phyloP scores from a whole-genome alignment of 2,888 invertebrate species.

The Conistra vaccinii region DNA sequence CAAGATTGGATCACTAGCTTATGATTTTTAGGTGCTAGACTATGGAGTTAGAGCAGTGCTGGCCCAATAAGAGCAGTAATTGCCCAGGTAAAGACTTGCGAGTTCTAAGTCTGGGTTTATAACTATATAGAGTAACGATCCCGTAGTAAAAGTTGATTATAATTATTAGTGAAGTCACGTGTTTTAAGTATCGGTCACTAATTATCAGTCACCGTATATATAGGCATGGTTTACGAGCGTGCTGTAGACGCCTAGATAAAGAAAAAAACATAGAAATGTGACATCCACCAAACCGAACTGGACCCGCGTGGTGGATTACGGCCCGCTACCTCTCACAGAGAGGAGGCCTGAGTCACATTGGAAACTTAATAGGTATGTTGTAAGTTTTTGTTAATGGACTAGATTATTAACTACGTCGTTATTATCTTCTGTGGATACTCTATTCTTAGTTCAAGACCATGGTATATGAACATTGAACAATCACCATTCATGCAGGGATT shows the following conservation, averaged over 20 bases:
- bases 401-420: conserved; percentile 10
- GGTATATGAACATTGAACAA: neutral
- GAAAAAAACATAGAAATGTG: too few species aligned
- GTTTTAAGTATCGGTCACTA: too few species aligned
- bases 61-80: neutral
- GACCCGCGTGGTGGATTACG: too few species aligned
- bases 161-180: too few species aligned
- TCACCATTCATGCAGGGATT: conserved; percentile 19
- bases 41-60: neutral
- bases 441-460: conserved; percentile 15
- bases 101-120: neutral
- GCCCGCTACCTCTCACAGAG: too few species aligned
- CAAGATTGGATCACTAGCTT: neutral
- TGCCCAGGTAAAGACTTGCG: neutral
- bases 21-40: neutral
- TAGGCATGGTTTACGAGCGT: too few species aligned
- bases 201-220: too few species aligned
- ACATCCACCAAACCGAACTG: too few species aligned
- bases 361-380: neutral
- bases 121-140: too few species aligned
- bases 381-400: neutral
- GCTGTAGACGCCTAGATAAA: neutral
- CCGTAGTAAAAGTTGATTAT: too few species aligned
- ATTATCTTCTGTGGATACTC: conserved; percentile 1
- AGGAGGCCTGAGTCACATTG: neutral